phyloP scores from a whole-genome alignment of 1,140 invertebrate species.

The Thaumatotibia leucotreta region DNA sequence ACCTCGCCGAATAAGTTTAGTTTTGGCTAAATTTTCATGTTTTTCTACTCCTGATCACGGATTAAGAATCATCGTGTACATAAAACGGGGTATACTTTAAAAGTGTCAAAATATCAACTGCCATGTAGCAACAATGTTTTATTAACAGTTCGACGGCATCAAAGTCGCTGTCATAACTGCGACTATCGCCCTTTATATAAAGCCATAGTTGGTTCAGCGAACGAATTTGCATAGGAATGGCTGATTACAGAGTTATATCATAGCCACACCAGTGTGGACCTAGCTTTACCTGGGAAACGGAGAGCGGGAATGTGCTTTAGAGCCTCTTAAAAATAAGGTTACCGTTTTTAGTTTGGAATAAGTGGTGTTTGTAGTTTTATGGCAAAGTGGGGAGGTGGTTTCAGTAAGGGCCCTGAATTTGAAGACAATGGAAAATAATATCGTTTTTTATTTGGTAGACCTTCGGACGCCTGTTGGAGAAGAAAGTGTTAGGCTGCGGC shows the following conservation, averaged over 20 bases:
- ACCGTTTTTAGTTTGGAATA: conserved; percentile 4
- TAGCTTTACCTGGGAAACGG: conserved; percentile 32
- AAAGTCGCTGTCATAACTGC: conserved; percentile 17
- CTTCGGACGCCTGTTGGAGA: too few species aligned
- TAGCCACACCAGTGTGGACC: conserved; percentile 52
- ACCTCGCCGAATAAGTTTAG: too few species aligned
- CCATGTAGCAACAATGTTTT: neutral
- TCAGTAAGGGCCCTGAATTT: neutral
- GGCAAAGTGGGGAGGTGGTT: neutral
- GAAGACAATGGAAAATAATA: neutral
- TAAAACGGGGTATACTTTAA: too few species aligned
- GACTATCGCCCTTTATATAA: conserved; percentile 50
- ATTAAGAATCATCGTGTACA: too few species aligned
- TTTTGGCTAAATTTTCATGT: too few species aligned
- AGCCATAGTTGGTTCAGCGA: conserved; percentile 70
- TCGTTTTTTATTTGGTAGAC: too few species aligned
- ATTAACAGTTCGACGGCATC: neutral
- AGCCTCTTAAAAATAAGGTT: conserved; percentile 8
- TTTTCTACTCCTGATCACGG: too few species aligned
- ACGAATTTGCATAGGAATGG: conserved; percentile 73
- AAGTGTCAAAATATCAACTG: conserved; percentile 2
- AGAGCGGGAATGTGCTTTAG: neutral
- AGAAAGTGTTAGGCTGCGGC: too few species aligned
- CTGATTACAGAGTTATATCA: conserved; percentile 64
- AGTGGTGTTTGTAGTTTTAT: conserved; percentile 1